Conservation (phyloP, 2,888 invertebrate species). For the Xylota segnis region DNA sequence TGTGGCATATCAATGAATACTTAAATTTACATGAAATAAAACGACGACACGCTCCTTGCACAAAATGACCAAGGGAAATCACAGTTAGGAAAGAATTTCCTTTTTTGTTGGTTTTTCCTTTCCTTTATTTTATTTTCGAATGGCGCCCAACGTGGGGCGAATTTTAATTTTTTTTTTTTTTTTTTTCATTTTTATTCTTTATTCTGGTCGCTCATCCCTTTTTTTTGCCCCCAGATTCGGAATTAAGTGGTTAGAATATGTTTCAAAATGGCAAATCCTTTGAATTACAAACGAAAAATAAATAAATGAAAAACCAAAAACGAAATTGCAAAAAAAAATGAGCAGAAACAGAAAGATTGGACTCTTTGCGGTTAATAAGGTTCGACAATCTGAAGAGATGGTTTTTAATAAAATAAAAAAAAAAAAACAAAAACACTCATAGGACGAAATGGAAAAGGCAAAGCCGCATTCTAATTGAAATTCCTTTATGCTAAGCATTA, state of each 20-base stretch:
- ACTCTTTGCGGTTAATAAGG: conserved; percentile 50
- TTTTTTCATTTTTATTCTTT: conserved; percentile 30
- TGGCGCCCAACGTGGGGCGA: conserved; percentile 52
- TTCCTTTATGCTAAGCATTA: conserved; percentile 47
- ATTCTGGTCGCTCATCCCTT: conserved; percentile 10
- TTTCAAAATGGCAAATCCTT: conserved; percentile 53
- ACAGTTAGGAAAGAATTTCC: conserved; percentile 30
- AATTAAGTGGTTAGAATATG: conserved; percentile 63
- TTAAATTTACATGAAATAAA: conserved; percentile 62
- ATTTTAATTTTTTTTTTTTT: conserved; percentile 59
- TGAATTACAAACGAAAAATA: conserved; percentile 50
- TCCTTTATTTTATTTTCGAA: conserved; percentile 4
- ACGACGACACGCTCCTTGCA: conserved; percentile 54
- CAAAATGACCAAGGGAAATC: conserved; percentile 69
- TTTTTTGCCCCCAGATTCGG: conserved; percentile 15
- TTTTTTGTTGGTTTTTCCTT: background rate
- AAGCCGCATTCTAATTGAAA: conserved; percentile 60
- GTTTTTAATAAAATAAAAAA: conserved; percentile 17
- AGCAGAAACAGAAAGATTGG: background rate
- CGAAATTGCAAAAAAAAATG: background rate
- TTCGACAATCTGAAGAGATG: conserved; percentile 38
- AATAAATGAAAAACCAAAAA: conserved; percentile 20
- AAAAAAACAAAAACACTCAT: background rate
- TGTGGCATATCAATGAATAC: conserved; percentile 67
- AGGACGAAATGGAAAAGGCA: conserved; percentile 12